phyloP scores from a whole-genome alignment of 2,888 invertebrate species.

The Mongoloraphidia duomilia region DNA sequence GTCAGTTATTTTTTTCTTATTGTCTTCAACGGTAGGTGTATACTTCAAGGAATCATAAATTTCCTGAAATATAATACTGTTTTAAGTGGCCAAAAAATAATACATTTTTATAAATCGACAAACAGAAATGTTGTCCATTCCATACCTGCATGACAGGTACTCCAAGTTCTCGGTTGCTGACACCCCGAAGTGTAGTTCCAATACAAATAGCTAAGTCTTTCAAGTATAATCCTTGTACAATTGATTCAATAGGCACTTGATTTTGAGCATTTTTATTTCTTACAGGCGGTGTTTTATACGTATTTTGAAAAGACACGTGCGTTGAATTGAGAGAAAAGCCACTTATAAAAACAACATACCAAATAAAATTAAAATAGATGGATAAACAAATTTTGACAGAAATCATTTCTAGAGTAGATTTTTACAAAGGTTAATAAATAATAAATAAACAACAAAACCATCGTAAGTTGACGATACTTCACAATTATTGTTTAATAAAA shows the following conservation, averaged over 20 bases:
- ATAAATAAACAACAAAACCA: too few relatives aligned
- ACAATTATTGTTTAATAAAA: too few relatives aligned
- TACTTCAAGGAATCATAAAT: slow-evolving; percentile 26
- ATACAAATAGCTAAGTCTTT: slow-evolving; percentile 19
- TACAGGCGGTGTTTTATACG: too few relatives aligned
- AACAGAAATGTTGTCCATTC: background rate
- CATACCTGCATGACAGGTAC: slow-evolving; percentile 24
- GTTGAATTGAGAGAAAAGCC: too few relatives aligned
- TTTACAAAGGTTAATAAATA: too few relatives aligned
- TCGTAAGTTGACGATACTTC: too few relatives aligned
- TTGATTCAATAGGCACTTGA: slow-evolving; percentile 5
- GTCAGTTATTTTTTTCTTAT: slow-evolving; percentile 20
- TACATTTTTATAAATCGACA: background rate
- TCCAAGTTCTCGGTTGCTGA: slow-evolving; percentile 26
- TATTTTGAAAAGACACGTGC: too few relatives aligned
- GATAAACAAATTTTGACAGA: too few relatives aligned
- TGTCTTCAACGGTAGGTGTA: slow-evolving; percentile 19
- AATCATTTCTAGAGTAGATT: too few relatives aligned
- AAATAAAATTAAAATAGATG: too few relatives aligned
- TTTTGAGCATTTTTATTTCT: too few relatives aligned
- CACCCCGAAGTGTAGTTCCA: slow-evolving; percentile 20
- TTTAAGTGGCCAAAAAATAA: background rate
- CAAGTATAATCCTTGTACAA: slow-evolving; percentile 16
- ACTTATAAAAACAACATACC: too few relatives aligned
- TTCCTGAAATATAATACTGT: slow-evolving; percentile 20